Conservation (phyloP, 2,797 vertebrate genomes). For the Ctenopoma kingsleyae region DNA sequence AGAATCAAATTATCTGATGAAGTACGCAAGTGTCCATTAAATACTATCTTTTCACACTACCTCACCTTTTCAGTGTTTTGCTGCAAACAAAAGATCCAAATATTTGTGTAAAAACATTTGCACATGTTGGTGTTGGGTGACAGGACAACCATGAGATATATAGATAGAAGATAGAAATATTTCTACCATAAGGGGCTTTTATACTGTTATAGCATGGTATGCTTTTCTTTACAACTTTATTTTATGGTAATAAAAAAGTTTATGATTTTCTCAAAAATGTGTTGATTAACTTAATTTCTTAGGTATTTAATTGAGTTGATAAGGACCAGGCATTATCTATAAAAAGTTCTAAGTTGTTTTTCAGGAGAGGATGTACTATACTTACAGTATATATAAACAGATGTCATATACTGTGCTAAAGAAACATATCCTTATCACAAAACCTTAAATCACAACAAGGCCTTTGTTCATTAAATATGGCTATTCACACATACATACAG, state of each 20-base stretch:
- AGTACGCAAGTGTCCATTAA: slow-evolving; percentile 15
- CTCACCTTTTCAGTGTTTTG: slow-evolving; percentile 38
- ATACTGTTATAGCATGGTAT: neutral
- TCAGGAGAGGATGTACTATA: too few relatives aligned
- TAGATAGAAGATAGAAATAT: neutral
- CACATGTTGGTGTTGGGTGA: slow-evolving; percentile 8
- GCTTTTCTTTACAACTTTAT: neutral
- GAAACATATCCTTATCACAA: neutral
- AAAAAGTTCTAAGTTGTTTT: too few relatives aligned
- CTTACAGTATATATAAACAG: too few relatives aligned
- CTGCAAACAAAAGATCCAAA: slow-evolving; percentile 18
- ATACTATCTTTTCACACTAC: slow-evolving; percentile 16
- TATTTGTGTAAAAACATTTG: slow-evolving; percentile 23
- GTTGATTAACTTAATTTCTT: too few relatives aligned
- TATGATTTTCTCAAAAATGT: neutral
- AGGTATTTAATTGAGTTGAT: too few relatives aligned
- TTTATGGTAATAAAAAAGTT: neutral
- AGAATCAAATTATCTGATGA: slow-evolving; percentile 39
- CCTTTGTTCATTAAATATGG: too few relatives aligned
- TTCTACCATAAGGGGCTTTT: neutral
- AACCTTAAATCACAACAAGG: neutral
- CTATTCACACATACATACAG: too few relatives aligned
- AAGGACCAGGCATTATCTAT: too few relatives aligned
- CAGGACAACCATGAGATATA: neutral
- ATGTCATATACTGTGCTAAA: neutral